phyloP scores from a whole-genome alignment of 2,888 invertebrate species.

The Pimpla rufipes region DNA sequence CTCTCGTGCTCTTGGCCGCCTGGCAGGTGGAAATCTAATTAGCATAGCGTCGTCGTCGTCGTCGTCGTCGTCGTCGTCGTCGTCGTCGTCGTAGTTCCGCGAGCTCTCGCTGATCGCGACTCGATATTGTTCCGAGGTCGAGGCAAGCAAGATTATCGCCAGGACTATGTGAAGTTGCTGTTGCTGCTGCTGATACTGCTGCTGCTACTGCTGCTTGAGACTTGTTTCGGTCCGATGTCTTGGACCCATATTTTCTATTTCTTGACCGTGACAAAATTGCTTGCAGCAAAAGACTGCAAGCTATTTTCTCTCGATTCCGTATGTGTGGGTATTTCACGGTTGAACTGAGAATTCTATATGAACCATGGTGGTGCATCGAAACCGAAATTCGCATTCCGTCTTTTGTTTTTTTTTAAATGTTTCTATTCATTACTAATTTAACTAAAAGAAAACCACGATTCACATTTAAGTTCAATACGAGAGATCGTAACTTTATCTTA shows the following conservation, averaged over 20 bases:
- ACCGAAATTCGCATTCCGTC: too few species aligned
- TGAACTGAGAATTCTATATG: too few species aligned
- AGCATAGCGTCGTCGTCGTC: constrained; percentile 65
- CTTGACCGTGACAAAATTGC: neutral
- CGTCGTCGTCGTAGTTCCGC: constrained; percentile 51
- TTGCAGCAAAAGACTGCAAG: neutral
- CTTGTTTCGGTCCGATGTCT: neutral
- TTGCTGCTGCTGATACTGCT: neutral
- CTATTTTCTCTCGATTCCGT: too few species aligned
- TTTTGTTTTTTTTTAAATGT: too few species aligned
- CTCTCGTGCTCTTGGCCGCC: constrained; percentile 47
- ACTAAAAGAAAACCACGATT: too few species aligned
- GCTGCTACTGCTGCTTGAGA: neutral
- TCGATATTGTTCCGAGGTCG: constrained; percentile 65
- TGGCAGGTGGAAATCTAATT: constrained; percentile 70
- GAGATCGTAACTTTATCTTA: too few species aligned
- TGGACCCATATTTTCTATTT: neutral
- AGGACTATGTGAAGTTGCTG: constrained; percentile 24
- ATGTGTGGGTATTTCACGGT: too few species aligned
- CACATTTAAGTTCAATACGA: too few species aligned
- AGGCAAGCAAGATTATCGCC: constrained; percentile 57
- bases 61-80: constrained; percentile 51
- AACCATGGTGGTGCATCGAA: too few species aligned
- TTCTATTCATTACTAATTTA: too few species aligned
- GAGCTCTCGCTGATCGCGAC: constrained; percentile 61